Percentiles rank a stretch among this genome's conserved stretches.
These are phyloP conservation scores for Brienomyrus brachyistius DNA, from an alignment of 2,113 vertebrate genomes.

Conservation along the genomic window DNA sequence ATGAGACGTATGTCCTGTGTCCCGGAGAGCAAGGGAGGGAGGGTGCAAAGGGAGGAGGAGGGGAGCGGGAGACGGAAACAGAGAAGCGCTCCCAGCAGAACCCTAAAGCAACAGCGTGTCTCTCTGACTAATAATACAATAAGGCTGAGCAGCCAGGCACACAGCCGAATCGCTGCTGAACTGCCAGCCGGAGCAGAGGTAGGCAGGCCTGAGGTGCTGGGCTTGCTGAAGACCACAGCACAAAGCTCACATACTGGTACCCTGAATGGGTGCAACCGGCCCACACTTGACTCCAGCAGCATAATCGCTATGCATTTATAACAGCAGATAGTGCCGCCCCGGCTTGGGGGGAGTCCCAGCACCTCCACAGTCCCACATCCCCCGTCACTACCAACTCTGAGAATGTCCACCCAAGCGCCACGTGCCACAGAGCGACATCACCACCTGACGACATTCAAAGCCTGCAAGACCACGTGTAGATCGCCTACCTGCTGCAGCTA, in stretches of 20 bases:
- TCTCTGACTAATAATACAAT: constrained; percentile 53
- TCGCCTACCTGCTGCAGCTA: neutral
- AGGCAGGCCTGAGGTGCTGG: neutral
- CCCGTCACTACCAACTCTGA: neutral
- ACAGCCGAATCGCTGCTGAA: constrained; percentile 49
- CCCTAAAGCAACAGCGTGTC: constrained; percentile 58
- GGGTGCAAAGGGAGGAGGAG: constrained; percentile 29
- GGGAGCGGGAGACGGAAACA: constrained; percentile 27
- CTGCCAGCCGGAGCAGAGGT: constrained; percentile 36
- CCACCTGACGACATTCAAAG: neutral
- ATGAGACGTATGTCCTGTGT: neutral
- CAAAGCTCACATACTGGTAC: neutral
- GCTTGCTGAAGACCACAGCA: neutral
- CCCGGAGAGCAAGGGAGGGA: neutral
- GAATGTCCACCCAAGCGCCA: neutral
- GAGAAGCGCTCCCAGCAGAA: constrained; percentile 56
- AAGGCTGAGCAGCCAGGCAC: constrained; percentile 52
- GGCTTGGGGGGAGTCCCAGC: neutral
- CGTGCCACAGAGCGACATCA: neutral
- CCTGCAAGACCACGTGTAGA: neutral
- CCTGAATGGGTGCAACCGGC: neutral
- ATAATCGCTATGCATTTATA: neutral
- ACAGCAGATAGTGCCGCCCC: neutral
- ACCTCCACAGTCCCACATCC: neutral
- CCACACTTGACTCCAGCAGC: neutral